These are phyloP conservation scores for Halocaridina rubra DNA, from an alignment of 2,888 invertebrate species.

Conservation along the genomic window DNA sequence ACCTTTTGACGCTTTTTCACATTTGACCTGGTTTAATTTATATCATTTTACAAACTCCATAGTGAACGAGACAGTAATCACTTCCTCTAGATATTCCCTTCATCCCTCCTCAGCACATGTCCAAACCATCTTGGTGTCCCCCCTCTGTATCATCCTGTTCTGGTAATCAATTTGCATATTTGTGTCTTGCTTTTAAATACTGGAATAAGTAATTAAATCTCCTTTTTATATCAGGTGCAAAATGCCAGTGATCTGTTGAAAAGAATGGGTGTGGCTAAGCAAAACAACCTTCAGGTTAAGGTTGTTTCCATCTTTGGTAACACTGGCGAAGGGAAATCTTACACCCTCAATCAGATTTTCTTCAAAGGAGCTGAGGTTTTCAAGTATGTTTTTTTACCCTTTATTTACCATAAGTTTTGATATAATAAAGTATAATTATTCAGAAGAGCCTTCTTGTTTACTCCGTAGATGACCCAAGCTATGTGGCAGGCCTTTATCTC, in stretches of 20 bases:
- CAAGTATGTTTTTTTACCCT: constrained; percentile 22
- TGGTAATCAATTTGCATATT: not conserved
- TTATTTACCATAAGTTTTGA: too few relatives aligned
- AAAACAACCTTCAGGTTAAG: constrained; percentile 74
- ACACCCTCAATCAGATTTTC: constrained; percentile 81
- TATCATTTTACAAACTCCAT: too few relatives aligned
- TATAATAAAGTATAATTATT: too few relatives aligned
- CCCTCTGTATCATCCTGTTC: not conserved
- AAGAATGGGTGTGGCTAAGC: constrained; percentile 70
- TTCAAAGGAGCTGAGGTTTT: constrained; percentile 77
- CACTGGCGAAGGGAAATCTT: constrained; percentile 85
- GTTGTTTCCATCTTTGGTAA: constrained; percentile 87
- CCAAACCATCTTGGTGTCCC: too few relatives aligned
- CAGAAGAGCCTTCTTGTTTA: too few relatives aligned
- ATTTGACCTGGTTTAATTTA: too few relatives aligned
- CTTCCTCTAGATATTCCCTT: not conserved
- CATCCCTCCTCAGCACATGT: too few relatives aligned
- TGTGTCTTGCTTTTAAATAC: not conserved
- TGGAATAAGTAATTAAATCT: not conserved
- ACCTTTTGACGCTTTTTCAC: too few relatives aligned
- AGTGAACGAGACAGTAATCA: not conserved
- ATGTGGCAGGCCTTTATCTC: too few relatives aligned
- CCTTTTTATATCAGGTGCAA: constrained; percentile 68
- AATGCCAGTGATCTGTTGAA: constrained; percentile 72
- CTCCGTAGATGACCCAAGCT: too few relatives aligned